phyloP scores from a whole-genome alignment of 2,888 invertebrate genomes.

The Nemoura dubitans region DNA sequence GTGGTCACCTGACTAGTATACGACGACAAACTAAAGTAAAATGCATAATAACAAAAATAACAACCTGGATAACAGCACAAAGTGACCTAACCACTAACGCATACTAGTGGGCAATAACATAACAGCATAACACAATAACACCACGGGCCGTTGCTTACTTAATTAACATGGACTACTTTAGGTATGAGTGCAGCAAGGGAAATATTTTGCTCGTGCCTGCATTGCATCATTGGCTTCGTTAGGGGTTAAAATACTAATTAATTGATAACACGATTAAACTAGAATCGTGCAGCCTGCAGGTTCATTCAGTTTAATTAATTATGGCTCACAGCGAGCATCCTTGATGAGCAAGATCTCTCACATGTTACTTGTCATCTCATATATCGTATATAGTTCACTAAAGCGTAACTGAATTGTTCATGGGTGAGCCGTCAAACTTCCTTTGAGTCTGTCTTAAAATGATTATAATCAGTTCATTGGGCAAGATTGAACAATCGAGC shows the following conservation, averaged over 20 bases:
- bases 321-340: neutral
- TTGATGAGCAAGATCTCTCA: neutral
- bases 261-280: neutral
- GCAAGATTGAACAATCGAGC: too few species aligned
- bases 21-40: neutral
- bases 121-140: too few species aligned
- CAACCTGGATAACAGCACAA: neutral
- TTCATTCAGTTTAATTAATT: neutral
- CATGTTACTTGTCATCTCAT: too few species aligned
- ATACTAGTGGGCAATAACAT: neutral
- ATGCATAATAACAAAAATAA: constrained; percentile 1
- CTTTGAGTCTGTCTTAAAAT: too few species aligned
- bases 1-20: neutral
- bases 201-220: neutral
- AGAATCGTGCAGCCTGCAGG: neutral
- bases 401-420: too few species aligned
- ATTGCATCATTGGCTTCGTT: neutral
- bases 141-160: too few species aligned
- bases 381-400: too few species aligned
- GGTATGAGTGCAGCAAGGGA: too few species aligned
- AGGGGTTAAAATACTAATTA: neutral
- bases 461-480: too few species aligned
- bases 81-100: neutral
- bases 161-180: neutral
- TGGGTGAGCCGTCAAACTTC: too few species aligned